Evolutionary conservation across 2,797 vertebrate species (phyloP).

Genomic region (Sebastes diaconus): DNA sequence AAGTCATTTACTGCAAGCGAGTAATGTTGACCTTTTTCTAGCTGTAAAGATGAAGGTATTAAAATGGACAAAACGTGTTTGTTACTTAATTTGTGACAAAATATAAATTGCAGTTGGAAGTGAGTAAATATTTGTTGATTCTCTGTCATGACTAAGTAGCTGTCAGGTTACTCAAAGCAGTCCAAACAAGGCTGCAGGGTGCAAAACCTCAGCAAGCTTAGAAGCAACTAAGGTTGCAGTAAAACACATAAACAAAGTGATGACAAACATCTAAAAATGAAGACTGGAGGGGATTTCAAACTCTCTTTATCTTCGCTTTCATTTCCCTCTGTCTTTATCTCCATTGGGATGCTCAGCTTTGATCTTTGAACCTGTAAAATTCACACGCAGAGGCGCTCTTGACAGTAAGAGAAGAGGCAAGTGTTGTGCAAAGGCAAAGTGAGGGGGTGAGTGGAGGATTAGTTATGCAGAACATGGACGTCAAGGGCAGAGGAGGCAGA

Average conservation of each 20-base stretch:
- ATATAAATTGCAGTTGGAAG: neutral
- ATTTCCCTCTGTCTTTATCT: slow-evolving; percentile 67
- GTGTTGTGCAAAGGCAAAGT: slow-evolving; percentile 61
- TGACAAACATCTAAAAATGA: slow-evolving; percentile 72
- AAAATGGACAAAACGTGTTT: slow-evolving; percentile 1
- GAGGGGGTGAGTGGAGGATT: slow-evolving; percentile 72
- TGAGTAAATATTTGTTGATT: slow-evolving; percentile 32
- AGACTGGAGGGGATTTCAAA: slow-evolving; percentile 63
- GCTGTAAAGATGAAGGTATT: neutral
- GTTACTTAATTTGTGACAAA: slow-evolving; percentile 13
- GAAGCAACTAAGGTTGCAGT: slow-evolving; percentile 39
- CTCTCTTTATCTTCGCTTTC: slow-evolving; percentile 65
- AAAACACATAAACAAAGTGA: slow-evolving; percentile 68
- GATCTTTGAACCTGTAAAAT: slow-evolving; percentile 78
- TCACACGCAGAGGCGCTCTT: slow-evolving; percentile 62
- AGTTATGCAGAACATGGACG: slow-evolving; percentile 76
- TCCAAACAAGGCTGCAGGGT: slow-evolving; percentile 48
- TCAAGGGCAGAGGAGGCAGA: slow-evolving; percentile 78
- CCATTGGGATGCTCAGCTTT: slow-evolving; percentile 64
- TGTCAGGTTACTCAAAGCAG: slow-evolving; percentile 43
- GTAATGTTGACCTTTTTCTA: neutral
- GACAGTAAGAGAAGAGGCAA: slow-evolving; percentile 67
- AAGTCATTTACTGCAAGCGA: slow-evolving; percentile 25
- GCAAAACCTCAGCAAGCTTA: slow-evolving; percentile 23
- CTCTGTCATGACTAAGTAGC: slow-evolving; percentile 24